These are phyloP conservation scores for Zaprionus capensis DNA, from an alignment of 1,140 invertebrate genomes.

Conservation along the genomic window DNA sequence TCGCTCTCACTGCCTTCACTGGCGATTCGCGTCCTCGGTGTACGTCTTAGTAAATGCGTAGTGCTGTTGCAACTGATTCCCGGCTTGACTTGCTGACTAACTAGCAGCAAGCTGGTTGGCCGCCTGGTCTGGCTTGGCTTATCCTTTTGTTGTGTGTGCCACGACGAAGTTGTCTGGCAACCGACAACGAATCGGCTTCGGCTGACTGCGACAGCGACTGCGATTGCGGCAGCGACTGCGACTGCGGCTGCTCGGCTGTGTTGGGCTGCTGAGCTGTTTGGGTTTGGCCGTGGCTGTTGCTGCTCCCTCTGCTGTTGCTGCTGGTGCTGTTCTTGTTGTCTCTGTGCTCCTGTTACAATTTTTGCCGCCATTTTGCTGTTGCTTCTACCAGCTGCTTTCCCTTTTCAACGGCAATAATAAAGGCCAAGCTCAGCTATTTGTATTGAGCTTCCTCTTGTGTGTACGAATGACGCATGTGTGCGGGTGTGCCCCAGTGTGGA, in stretches of 20 bases:
- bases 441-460: slow-evolving; percentile 68
- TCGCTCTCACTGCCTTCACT: neutral
- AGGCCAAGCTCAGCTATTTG: slow-evolving; percentile 66
- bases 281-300: slow-evolving; percentile 17
- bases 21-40: slow-evolving; percentile 42
- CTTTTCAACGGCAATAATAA: slow-evolving; percentile 51
- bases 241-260: slow-evolving; percentile 20
- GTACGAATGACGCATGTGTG: slow-evolving; percentile 6
- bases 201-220: slow-evolving; percentile 18
- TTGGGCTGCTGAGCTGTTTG: slow-evolving; percentile 28
- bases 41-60: slow-evolving; percentile 76
- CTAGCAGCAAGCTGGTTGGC: slow-evolving; percentile 24
- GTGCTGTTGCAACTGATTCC: slow-evolving; percentile 75
- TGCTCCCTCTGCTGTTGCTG: slow-evolving; percentile 1
- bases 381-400: slow-evolving; percentile 50
- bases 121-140: slow-evolving; percentile 56
- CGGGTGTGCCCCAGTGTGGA: slow-evolving; percentile 5
- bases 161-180: slow-evolving; percentile 74
- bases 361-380: slow-evolving; percentile 74
- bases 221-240: neutral
- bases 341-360: slow-evolving; percentile 69
- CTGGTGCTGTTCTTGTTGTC: slow-evolving; percentile 13
- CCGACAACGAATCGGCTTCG: slow-evolving; percentile 52
- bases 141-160: slow-evolving; percentile 71
- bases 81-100: slow-evolving; percentile 64